These are phyloP conservation scores for Eupithecia insigniata DNA, from an alignment of 2,888 invertebrate species.

Conservation along the genomic window DNA sequence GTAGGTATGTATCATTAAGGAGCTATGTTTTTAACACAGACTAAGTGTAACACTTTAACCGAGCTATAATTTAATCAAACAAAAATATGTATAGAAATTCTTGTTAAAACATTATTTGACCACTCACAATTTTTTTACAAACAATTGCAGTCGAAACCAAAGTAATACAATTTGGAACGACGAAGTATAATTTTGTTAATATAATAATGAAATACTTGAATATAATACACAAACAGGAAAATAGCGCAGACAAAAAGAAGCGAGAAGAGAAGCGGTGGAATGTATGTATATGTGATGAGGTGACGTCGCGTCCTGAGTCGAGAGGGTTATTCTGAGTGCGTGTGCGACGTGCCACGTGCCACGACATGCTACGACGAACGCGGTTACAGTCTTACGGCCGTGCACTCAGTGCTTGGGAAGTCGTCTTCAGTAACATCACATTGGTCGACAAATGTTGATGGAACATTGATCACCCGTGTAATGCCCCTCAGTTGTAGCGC, in stretches of 20 bases:
- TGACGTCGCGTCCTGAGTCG: background rate
- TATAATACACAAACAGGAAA: constrained; percentile 62
- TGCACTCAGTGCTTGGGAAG: background rate
- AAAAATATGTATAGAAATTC: background rate
- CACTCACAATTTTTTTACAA: background rate
- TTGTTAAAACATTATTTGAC: background rate
- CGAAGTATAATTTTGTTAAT: constrained; percentile 38
- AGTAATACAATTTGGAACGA: constrained; percentile 65
- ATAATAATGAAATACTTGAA: constrained; percentile 38
- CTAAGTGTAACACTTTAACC: background rate
- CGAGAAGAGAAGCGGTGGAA: constrained; percentile 66
- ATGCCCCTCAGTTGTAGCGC: too few species aligned
- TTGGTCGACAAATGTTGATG: background rate
- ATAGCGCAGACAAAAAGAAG: constrained; percentile 65
- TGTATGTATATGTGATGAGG: constrained; percentile 52
- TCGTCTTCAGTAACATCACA: background rate
- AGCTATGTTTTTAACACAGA: background rate
- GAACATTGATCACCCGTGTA: too few species aligned
- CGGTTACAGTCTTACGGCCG: background rate
- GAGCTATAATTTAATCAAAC: background rate
- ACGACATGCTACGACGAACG: background rate
- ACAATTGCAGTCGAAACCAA: constrained; percentile 52
- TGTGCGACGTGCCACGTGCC: background rate
- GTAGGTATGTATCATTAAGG: background rate
- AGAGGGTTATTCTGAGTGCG: constrained; percentile 51